Conservation (phyloP, 2,113 vertebrate genomes). For the Mus pahari region DNA sequence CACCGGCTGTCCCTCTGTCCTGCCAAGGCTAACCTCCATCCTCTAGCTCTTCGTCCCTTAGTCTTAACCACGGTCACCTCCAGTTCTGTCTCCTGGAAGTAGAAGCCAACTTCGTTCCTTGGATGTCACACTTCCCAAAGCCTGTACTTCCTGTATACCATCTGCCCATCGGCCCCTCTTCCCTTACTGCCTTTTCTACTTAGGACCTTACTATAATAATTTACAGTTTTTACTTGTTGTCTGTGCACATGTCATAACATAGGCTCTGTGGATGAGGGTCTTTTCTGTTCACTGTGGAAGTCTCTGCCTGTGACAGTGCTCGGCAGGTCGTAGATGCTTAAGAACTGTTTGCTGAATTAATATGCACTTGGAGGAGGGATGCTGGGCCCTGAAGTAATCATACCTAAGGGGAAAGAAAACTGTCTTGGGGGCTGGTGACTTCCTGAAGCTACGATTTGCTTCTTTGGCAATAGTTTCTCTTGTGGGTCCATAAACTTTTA, state of each 20-base stretch:
- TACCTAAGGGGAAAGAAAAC: background rate
- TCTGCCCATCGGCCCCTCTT: rapidly evolving
- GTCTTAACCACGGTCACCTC: background rate
- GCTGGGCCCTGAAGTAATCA: background rate
- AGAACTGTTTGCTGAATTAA: background rate
- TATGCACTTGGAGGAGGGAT: background rate
- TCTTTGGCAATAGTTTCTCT: background rate
- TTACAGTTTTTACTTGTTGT: background rate
- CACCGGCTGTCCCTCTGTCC: no score
- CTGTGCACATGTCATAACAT: background rate
- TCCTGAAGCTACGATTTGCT: background rate
- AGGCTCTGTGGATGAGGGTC: background rate
- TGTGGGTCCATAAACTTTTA: background rate
- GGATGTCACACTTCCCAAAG: no score
- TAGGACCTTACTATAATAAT: background rate
- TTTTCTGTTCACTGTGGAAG: background rate
- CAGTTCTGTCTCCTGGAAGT: background rate
- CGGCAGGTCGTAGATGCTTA: background rate
- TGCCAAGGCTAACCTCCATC: rapidly evolving
- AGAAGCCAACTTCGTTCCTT: background rate
- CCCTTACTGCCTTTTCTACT: background rate
- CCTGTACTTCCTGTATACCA: rapidly evolving
- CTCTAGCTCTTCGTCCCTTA: background rate
- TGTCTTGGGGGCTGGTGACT: background rate
- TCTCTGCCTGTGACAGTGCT: background rate